These are phyloP conservation scores for Villa cingulata DNA, from an alignment of 2,888 invertebrate genomes.

Conservation along the genomic window DNA sequence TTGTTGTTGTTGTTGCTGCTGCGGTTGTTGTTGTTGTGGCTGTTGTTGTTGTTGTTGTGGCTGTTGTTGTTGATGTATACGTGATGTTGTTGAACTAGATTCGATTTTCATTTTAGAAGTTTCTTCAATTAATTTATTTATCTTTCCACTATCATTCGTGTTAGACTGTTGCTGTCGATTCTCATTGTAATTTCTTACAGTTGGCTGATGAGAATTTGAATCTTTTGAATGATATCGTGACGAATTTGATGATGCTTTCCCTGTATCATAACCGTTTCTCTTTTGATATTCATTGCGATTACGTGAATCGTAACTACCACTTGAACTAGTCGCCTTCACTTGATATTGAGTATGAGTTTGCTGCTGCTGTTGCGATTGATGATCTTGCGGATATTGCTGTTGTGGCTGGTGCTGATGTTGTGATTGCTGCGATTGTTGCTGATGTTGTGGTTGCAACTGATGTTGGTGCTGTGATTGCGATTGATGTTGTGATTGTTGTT, in stretches of 20 bases:
- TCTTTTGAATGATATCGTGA: constrained; percentile 8
- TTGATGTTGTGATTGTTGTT: too few species aligned
- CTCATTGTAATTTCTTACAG: constrained; percentile 12
- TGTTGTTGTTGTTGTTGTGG: constrained; percentile 18
- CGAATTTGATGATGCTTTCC: background rate
- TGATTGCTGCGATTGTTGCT: background rate
- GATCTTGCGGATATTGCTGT: constrained; percentile 5
- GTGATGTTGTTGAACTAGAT: constrained; percentile 9
- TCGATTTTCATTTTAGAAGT: constrained; percentile 25
- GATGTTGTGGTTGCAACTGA: background rate
- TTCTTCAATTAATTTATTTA: constrained; percentile 21
- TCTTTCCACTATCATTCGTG: constrained; percentile 10
- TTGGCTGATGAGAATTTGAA: constrained; percentile 9
- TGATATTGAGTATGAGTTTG: constrained; percentile 10
- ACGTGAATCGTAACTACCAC: constrained; percentile 3
- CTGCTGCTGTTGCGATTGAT: constrained; percentile 6
- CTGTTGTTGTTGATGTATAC: constrained; percentile 13
- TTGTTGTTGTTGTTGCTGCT: constrained; percentile 3
- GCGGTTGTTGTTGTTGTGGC: constrained; percentile 14
- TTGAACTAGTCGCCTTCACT: constrained; percentile 8
- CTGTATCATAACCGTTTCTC: background rate
- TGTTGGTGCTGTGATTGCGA: background rate
- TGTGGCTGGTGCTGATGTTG: too few species aligned
- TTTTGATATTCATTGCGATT: constrained; percentile 1
- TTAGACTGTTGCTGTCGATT: constrained; percentile 15